Percentiles rank a stretch among this genome's conserved stretches.
Evolutionary conservation across 2,888 invertebrate genomes (phyloP).

Genomic region (Entomobrya multifasciata): DNA sequence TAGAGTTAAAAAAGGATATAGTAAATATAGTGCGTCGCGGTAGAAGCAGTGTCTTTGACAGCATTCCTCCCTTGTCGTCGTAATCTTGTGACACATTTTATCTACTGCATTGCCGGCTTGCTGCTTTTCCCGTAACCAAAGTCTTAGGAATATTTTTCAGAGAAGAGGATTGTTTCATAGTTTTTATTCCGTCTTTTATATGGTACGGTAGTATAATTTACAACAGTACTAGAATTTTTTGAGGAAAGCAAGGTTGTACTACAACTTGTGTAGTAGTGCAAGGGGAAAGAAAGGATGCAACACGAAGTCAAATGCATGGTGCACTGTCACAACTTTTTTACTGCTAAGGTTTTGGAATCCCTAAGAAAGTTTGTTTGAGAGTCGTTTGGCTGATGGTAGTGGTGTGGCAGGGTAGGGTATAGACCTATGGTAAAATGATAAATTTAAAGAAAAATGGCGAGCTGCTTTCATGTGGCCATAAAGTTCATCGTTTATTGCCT

Average conservation of each 20-base stretch:
- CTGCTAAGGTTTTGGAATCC: neutral
- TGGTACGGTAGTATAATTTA: too few species aligned
- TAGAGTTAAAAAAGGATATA: slow-evolving; percentile 24
- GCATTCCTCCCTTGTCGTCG: slow-evolving; percentile 38
- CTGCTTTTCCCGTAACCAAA: too few species aligned
- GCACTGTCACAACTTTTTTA: neutral
- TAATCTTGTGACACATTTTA: slow-evolving; percentile 70
- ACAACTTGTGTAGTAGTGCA: too few species aligned
- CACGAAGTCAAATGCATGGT: slow-evolving; percentile 11
- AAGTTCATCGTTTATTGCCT: slow-evolving; percentile 20
- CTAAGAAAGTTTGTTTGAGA: neutral
- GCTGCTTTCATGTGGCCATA: slow-evolving; percentile 26
- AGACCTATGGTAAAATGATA: slow-evolving; percentile 31
- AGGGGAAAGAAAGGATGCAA: slow-evolving; percentile 11
- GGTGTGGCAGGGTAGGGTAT: too few species aligned
- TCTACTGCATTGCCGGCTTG: slow-evolving; percentile 52
- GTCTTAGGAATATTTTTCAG: slow-evolving; percentile 22
- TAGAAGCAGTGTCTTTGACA: slow-evolving; percentile 50
- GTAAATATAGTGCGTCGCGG: slow-evolving; percentile 22
- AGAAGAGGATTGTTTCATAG: slow-evolving; percentile 4
- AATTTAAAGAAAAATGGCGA: slow-evolving; percentile 31
- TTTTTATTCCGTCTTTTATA: too few species aligned
- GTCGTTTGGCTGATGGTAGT: too few species aligned
- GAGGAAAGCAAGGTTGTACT: too few species aligned
- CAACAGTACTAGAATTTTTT: too few species aligned